These are phyloP conservation scores for Synergus umbraculus DNA, from an alignment of 2,888 invertebrate genomes.

Conservation along the genomic window DNA sequence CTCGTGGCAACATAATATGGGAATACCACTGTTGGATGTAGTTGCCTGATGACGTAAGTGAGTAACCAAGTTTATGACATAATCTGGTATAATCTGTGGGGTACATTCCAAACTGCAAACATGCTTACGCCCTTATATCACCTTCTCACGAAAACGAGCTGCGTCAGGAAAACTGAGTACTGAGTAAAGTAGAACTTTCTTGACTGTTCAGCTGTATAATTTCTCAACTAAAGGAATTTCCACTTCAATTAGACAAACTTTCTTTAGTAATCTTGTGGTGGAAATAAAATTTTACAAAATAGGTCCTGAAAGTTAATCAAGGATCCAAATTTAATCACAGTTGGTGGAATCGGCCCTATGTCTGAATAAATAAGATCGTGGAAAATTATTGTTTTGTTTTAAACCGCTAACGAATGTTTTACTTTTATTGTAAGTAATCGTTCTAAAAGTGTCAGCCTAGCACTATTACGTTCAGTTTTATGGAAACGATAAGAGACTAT, in stretches of 20 bases:
- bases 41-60: background rate
- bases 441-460: background rate
- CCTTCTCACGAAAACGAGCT: background rate
- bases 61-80: background rate
- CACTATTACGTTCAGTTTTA: background rate
- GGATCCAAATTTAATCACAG: no score
- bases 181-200: no score
- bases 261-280: no score
- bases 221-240: no score
- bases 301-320: background rate
- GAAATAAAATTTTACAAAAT: background rate
- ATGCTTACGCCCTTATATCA: background rate
- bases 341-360: no score
- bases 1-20: background rate
- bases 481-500: slow-evolving; percentile 1
- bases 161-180: background rate
- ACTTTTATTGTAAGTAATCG: background rate
- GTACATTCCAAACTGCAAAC: background rate
- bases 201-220: no score
- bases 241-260: no score
- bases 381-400: background rate
- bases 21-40: background rate
- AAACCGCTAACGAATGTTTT: background rate
- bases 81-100: background rate
- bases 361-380: background rate